phyloP scores from a whole-genome alignment of 1,140 invertebrate genomes.

The Prorops nasuta region DNA sequence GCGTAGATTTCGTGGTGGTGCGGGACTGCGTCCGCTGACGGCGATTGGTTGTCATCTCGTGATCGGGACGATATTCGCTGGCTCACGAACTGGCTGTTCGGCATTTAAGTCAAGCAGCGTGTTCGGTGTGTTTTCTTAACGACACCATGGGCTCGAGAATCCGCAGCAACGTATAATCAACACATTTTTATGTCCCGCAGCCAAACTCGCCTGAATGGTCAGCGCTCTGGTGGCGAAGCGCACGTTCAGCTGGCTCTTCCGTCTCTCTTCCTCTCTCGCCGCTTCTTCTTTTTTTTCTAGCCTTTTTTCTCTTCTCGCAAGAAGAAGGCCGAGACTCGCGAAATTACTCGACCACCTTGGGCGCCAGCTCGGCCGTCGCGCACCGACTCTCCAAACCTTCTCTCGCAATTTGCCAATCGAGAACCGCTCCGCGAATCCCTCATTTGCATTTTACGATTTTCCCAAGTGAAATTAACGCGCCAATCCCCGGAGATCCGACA shows the following conservation, averaged over 20 bases:
- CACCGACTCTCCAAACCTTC: slow-evolving; percentile 32
- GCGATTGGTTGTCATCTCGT: no score
- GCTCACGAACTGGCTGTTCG: no score
- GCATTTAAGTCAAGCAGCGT: no score
- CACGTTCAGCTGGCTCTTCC: slow-evolving; percentile 18
- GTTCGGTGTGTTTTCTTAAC: slow-evolving; percentile 50
- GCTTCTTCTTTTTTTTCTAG: slow-evolving; percentile 17
- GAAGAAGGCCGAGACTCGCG: slow-evolving; percentile 23
- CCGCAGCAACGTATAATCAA: slow-evolving; percentile 54
- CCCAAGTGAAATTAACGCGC: slow-evolving; percentile 51
- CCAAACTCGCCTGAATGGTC: slow-evolving; percentile 51
- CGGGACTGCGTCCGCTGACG: no score
- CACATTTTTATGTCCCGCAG: slow-evolving; percentile 56
- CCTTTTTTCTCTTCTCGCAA: slow-evolving; percentile 8
- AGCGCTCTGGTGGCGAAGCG: slow-evolving; percentile 29
- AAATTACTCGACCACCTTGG: slow-evolving; percentile 58
- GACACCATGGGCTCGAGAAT: slow-evolving; percentile 43
- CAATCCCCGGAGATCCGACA: no score
- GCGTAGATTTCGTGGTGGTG: no score
- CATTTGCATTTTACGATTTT: slow-evolving; percentile 58
- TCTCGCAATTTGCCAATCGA: slow-evolving; percentile 56
- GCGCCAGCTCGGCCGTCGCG: slow-evolving; percentile 43
- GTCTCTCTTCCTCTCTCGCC: slow-evolving; percentile 15
- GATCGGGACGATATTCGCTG: no score
- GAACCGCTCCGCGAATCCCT: slow-evolving; percentile 28